Conservation (phyloP, 1,140 invertebrate genomes). For the Schmidtea mediterranea region DNA sequence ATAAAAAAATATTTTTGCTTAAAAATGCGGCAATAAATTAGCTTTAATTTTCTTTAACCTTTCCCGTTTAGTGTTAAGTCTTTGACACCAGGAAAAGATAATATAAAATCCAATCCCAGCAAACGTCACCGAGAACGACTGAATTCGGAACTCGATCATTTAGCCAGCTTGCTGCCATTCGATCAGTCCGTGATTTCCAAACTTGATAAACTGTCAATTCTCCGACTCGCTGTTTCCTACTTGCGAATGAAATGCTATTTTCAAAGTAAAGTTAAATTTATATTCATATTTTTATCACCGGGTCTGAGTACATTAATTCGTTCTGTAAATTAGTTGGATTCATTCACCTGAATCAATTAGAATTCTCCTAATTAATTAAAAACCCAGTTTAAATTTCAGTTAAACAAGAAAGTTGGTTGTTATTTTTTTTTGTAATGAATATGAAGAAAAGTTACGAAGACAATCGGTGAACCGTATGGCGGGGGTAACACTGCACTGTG, state of each 20-base stretch:
- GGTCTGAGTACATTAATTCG: not conserved
- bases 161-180: constrained; percentile 86
- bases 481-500: too few species aligned
- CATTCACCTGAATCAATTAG: too few species aligned
- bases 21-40: too few species aligned
- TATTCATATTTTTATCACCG: not conserved
- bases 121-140: constrained; percentile 84
- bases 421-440: not conserved
- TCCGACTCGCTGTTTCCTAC: constrained; percentile 84
- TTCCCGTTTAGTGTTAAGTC: too few species aligned
- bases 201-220: constrained; percentile 80
- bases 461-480: too few species aligned
- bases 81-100: too few species aligned
- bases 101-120: constrained; percentile 36
- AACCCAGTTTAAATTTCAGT: not conserved
- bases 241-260: constrained; percentile 27
- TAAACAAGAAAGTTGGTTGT: not conserved
- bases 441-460: too few species aligned
- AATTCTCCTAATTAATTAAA: not conserved
- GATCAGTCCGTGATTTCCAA: constrained; percentile 92
- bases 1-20: too few species aligned
- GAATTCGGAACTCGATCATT: constrained; percentile 82
- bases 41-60: too few species aligned
- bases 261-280: constrained; percentile 7
- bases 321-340: too few species aligned